Evolutionary conservation across 2,113 vertebrate genomes (phyloP).

Genomic region (Rhabdomys dilectus): DNA sequence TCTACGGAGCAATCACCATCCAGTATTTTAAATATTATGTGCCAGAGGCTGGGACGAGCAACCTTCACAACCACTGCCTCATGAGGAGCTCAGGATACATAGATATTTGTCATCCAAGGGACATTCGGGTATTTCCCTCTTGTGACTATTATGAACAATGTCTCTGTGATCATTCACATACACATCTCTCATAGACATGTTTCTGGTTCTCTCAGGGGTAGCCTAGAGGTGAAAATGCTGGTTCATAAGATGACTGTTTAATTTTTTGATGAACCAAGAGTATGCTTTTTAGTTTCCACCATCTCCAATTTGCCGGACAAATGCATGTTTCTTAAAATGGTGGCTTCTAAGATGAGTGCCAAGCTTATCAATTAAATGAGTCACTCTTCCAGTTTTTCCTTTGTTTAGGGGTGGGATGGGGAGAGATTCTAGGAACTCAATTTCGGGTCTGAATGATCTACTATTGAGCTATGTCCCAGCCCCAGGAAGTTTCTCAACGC

Average conservation of each 20-base stretch:
- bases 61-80: background rate
- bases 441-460: background rate
- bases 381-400: constrained; percentile 14
- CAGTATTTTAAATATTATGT: background rate
- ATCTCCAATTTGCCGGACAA: background rate
- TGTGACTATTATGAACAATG: background rate
- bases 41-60: background rate
- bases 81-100: background rate
- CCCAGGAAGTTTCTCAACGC: background rate
- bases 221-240: background rate
- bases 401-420: background rate
- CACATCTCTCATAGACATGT: background rate
- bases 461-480: background rate
- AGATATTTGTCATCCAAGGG: background rate
- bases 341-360: constrained; percentile 36
- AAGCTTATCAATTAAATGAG: constrained; percentile 73
- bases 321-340: background rate
- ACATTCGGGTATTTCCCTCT: background rate
- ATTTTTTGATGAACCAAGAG: background rate
- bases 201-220: background rate
- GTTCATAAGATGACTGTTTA: background rate
- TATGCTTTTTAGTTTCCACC: background rate
- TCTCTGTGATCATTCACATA: background rate
- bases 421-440: background rate
- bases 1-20: background rate